These are phyloP conservation scores for Littorina saxatilis DNA, from an alignment of 1,140 invertebrate genomes.

Conservation along the genomic window DNA sequence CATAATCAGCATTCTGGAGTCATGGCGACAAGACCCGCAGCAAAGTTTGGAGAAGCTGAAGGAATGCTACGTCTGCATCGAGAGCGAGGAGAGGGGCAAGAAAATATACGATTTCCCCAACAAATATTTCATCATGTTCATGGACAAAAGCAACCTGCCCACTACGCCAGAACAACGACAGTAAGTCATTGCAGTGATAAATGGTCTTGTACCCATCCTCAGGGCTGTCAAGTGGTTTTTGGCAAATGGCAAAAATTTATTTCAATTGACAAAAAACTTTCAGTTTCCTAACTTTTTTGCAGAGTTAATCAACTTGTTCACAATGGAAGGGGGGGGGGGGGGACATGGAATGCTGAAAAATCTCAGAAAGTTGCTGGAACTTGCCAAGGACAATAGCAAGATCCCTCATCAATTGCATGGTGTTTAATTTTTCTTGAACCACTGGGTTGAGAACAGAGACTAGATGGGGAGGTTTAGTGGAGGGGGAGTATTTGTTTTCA, in stretches of 20 bases:
- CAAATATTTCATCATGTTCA: constrained; percentile 96
- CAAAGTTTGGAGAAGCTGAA: constrained; percentile 83
- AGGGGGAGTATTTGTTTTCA: too few relatives aligned
- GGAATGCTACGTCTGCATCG: constrained; percentile 88
- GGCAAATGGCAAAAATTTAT: not conserved
- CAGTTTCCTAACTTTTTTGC: not conserved
- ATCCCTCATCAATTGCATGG: too few relatives aligned
- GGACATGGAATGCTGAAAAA: too few relatives aligned
- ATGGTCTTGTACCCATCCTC: too few relatives aligned
- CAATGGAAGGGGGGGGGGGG: too few relatives aligned
- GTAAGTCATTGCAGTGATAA: constrained; percentile 44
- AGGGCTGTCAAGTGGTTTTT: too few relatives aligned
- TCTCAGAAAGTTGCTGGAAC: too few relatives aligned
- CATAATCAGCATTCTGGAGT: constrained; percentile 92
- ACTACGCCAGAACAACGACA: constrained; percentile 50
- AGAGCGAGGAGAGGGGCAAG: constrained; percentile 65
- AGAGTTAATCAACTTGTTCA: not conserved
- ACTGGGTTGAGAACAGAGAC: too few relatives aligned
- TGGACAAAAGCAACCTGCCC: constrained; percentile 74
- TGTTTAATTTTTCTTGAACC: too few relatives aligned
- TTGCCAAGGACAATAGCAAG: too few relatives aligned
- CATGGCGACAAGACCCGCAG: constrained; percentile 83
- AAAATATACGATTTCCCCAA: constrained; percentile 84
- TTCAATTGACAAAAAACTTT: not conserved
- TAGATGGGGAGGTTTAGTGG: too few relatives aligned